phyloP scores from a whole-genome alignment of 2,113 vertebrate species.

The Phalacrocorax aristotelis region DNA sequence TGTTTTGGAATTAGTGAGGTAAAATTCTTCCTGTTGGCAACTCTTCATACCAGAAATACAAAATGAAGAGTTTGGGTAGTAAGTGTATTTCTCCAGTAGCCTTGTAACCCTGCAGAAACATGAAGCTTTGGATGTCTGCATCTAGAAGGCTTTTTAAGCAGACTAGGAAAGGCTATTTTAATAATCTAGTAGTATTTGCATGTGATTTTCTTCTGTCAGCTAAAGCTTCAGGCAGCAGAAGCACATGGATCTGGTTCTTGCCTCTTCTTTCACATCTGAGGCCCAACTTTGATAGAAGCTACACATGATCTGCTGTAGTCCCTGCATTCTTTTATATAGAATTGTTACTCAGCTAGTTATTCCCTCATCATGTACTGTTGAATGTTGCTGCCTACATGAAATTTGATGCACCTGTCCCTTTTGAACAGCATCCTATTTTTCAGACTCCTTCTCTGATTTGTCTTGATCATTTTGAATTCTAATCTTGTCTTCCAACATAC shows the following conservation, averaged over 20 bases:
- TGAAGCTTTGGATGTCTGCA: not conserved
- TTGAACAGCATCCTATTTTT: not conserved
- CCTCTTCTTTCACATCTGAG: not conserved
- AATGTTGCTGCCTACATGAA: not conserved
- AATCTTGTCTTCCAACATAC: not conserved
- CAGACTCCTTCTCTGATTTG: not conserved
- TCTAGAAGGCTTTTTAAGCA: not conserved
- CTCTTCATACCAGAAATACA: not conserved
- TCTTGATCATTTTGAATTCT: not conserved
- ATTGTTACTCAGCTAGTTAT: not conserved
- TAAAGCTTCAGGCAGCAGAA: not conserved
- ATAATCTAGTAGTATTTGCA: not conserved
- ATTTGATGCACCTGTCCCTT: not conserved
- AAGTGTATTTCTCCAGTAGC: not conserved
- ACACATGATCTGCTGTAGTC: fast-evolving
- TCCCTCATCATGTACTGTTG: not conserved
- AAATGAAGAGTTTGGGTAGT: not conserved
- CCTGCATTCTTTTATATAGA: not conserved
- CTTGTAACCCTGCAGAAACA: not conserved
- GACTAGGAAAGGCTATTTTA: not conserved
- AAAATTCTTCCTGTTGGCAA: not conserved
- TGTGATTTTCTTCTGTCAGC: not conserved
- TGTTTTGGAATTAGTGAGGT: not conserved
- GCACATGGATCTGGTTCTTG: not conserved
- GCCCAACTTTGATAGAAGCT: not conserved